phyloP scores from a whole-genome alignment of 2,888 invertebrate species.

The Scotopteryx bipunctaria region DNA sequence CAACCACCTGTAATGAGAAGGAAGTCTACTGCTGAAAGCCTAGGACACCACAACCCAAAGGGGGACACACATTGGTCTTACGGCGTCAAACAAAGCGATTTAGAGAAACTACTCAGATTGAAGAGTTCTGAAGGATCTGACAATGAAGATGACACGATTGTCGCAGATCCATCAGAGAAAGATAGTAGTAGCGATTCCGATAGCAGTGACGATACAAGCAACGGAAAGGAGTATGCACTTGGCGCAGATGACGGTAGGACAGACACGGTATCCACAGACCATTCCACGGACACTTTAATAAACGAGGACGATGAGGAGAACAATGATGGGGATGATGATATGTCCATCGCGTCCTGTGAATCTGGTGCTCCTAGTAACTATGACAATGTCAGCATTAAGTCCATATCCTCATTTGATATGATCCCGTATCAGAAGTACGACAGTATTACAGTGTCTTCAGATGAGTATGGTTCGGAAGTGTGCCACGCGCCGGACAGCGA shows the following conservation, averaged over 20 bases:
- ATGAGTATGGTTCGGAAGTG: conserved; percentile 79
- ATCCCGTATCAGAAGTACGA: conserved; percentile 79
- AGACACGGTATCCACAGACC: conserved; percentile 72
- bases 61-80: conserved; percentile 77
- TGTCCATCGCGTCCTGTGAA: conserved; percentile 62
- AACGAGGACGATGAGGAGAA: conserved; percentile 67
- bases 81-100: conserved; percentile 74
- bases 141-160: conserved; percentile 64
- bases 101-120: conserved; percentile 71
- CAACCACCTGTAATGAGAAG: conserved; percentile 75
- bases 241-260: conserved; percentile 66
- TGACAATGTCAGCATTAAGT: conserved; percentile 80
- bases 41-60: conserved; percentile 51
- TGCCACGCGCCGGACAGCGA: conserved; percentile 77
- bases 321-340: conserved; percentile 66
- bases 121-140: conserved; percentile 73
- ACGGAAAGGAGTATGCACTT: conserved; percentile 65
- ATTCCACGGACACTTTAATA: conserved; percentile 76
- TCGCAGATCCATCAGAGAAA: conserved; percentile 40
- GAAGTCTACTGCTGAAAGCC: conserved; percentile 65
- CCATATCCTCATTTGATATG: conserved; percentile 78
- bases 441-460: conserved; percentile 78
- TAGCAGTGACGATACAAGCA: conserved; percentile 60
- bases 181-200: conserved; percentile 58
- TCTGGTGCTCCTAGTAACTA: conserved; percentile 72